Conservation (phyloP, 2,113 vertebrate species). For the Gasterosteus aculeatus region DNA sequence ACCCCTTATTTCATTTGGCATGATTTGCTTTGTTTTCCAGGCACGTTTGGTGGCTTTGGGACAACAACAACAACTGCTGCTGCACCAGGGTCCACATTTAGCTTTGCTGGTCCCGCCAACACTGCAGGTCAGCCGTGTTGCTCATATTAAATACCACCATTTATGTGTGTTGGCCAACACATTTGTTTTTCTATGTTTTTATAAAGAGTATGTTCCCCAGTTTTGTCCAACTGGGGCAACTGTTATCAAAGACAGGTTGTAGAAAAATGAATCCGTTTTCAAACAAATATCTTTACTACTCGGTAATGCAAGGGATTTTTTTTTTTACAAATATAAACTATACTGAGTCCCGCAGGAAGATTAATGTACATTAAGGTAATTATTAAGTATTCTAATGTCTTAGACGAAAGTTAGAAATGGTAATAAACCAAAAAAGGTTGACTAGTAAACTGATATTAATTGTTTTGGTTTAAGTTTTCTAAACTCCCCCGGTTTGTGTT, state of each 20-base stretch:
- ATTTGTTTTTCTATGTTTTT: neutral
- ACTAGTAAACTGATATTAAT: neutral
- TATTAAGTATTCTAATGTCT: neutral
- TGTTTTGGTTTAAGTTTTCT: neutral
- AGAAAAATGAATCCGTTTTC: neutral
- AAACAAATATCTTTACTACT: neutral
- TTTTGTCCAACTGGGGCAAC: neutral
- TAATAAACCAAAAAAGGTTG: neutral
- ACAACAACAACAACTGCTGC: constrained; percentile 84
- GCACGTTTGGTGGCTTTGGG: constrained; percentile 93
- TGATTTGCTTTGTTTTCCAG: constrained; percentile 73
- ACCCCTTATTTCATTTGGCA: neutral
- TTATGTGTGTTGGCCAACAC: neutral
- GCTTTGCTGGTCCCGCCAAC: constrained; percentile 88
- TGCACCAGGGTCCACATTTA: constrained; percentile 85
- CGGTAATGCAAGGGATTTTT: neutral
- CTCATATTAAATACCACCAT: neutral
- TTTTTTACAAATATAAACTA: neutral
- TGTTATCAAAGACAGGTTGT: neutral
- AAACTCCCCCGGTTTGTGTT: neutral
- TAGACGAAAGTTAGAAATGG: neutral
- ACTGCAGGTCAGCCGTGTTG: constrained; percentile 80
- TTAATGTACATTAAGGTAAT: neutral
- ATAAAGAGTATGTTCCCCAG: neutral
- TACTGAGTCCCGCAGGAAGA: neutral